Percentiles rank a stretch among this genome's conserved stretches.
These are phyloP conservation scores for Galeopterus variegatus DNA, from an alignment of 2,113 vertebrate species.

Conservation along the genomic window DNA sequence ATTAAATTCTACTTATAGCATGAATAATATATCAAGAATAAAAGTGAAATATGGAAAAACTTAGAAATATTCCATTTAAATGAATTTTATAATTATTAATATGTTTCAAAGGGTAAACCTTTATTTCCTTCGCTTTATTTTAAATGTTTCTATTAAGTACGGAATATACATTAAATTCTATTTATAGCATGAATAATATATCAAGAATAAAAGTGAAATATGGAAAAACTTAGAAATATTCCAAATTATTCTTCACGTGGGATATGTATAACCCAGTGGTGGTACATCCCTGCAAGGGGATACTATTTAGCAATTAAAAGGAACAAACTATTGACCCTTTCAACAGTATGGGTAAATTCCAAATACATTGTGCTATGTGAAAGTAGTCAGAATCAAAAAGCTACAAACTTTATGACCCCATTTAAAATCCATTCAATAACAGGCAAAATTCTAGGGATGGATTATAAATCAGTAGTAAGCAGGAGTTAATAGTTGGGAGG, in stretches of 20 bases:
- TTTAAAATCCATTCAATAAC: neutral
- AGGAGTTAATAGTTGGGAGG: too few species aligned
- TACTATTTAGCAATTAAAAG: neutral
- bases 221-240: neutral
- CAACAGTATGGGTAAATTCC: neutral
- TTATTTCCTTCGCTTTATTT: neutral
- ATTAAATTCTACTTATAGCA: neutral
- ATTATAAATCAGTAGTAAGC: neutral
- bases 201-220: neutral
- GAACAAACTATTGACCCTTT: neutral
- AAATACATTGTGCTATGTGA: neutral
- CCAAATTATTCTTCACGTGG: neutral
- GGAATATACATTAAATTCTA: neutral
- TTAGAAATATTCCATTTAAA: neutral
- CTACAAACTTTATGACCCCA: neutral
- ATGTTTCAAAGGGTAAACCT: neutral
- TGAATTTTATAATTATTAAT: neutral
- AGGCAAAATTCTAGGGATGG: neutral
- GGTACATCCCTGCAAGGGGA: neutral
- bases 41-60: neutral
- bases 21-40: neutral
- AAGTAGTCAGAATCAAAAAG: neutral
- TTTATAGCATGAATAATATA: neutral
- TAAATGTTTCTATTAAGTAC: neutral
- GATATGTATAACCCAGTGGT: neutral